Conservation (phyloP, 2,888 invertebrate species). For the Chymomyza procnemis region DNA sequence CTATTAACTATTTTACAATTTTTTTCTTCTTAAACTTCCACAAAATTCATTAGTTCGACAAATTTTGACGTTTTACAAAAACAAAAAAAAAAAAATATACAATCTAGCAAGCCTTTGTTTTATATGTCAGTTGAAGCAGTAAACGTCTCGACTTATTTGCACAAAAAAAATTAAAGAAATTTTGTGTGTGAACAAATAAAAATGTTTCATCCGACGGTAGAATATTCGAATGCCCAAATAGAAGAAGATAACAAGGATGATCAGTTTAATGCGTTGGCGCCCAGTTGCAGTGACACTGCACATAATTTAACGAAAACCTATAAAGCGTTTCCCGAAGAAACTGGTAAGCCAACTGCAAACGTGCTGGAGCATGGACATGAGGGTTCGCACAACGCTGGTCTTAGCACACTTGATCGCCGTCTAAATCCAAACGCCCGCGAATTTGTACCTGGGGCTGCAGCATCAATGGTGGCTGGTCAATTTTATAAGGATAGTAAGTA, state of each 20-base stretch:
- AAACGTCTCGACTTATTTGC: neutral
- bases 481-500: constrained; percentile 31
- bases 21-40: too few relatives aligned
- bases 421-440: constrained; percentile 58
- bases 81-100: too few relatives aligned
- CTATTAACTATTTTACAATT: too few relatives aligned
- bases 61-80: too few relatives aligned
- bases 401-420: constrained; percentile 39
- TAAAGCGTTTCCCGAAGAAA: neutral
- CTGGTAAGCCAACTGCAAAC: too few relatives aligned
- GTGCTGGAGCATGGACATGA: neutral
- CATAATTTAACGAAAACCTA: neutral
- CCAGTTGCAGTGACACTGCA: neutral
- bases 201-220: too few relatives aligned
- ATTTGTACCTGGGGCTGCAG: constrained; percentile 45
- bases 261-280: neutral
- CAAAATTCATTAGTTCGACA: too few relatives aligned
- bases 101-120: neutral
- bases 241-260: neutral
- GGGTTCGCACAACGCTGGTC: neutral
- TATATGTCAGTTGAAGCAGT: neutral
- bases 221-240: neutral
- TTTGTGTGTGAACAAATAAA: too few relatives aligned
- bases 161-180: too few relatives aligned
- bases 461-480: constrained; percentile 29